phyloP scores from a whole-genome alignment of 92 coral and sea anemone species.

The Epizoanthus illoricatus region DNA sequence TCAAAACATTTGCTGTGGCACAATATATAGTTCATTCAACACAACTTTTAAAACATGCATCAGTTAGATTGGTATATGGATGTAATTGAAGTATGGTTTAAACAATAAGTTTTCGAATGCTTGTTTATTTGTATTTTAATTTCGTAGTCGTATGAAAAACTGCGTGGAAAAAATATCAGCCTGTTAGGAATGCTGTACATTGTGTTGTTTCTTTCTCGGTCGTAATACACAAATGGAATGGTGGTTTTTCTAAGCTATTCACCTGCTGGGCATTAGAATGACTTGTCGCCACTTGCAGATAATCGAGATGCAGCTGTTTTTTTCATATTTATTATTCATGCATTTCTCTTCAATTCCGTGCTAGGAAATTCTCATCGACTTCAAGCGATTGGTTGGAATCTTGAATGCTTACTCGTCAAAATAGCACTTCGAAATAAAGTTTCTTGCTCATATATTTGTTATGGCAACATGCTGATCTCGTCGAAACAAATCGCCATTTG shows the following conservation, averaged over 20 bases:
- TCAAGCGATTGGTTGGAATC: conserved; percentile 12
- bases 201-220: too few relatives aligned
- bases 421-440: neutral
- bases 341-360: conserved; percentile 10
- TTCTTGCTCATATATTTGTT: neutral
- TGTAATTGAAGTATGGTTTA: too few relatives aligned
- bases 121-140: too few relatives aligned
- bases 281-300: neutral
- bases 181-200: too few relatives aligned
- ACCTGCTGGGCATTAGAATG: conserved; percentile 34
- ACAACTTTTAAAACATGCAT: too few relatives aligned
- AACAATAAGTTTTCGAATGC: too few relatives aligned
- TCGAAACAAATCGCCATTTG: conserved; percentile 17
- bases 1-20: too few relatives aligned
- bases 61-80: too few relatives aligned
- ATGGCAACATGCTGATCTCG: conserved; percentile 34
- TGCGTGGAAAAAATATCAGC: too few relatives aligned
- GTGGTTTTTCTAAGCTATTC: conserved; percentile 4
- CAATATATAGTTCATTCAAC: too few relatives aligned
- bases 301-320: conserved; percentile 16
- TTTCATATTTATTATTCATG: neutral
- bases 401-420: neutral
- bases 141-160: too few relatives aligned
- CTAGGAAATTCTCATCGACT: neutral
- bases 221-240: too few relatives aligned